Evolutionary conservation across 1,140 invertebrate species (phyloP), one percentile per base, ranked within the genome.

Genomic region (Protaetia brevitarsis): DNA sequence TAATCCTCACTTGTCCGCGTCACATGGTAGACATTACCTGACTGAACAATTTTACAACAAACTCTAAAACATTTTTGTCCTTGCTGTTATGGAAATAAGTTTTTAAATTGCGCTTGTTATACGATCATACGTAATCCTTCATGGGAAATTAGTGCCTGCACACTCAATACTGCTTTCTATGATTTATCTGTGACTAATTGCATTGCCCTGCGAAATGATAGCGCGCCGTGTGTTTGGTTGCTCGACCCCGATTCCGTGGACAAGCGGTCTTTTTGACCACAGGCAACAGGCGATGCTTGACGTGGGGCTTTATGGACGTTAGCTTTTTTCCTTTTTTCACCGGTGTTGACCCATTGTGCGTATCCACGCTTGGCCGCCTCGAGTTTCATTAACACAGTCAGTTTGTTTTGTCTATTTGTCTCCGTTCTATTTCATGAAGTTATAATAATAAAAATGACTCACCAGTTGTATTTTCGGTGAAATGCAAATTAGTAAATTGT

Each of bases 21-120:
- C 29, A 23, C 56, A 58, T 58, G 56, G 23, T 28, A 27, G 56
- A 30, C 28, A 10, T n/a, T 58, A 58, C 56, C 21, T 58, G 28
- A 64, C 62, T 64, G 37, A 23, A 64, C 37, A 64, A 51, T 64
- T 64, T 63, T 37, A 63, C 62, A 64, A 64, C 21, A 64, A 51
- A 64, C 62, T 26, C 37, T n/a, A 51, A 64, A 64, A 64, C 36
- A 21, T 64, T 64, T 51, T 64, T 56, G 37, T 64, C 62, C 62
- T 64, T 64, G 37, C 37, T 29, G 16, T 28, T 51, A 51, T 64
- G 41, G 62, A 64, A 64, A 64, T 30, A 64, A 64, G 37, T 64
- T 45, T 64, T 29, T 37, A 28, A 27, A 28, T 28, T n/a, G 23
- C 26, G 56, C 56, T 58, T 28, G 56, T 58, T 58, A 58, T 21